Base-by-base conservation (phyloP, 2,888 invertebrate species). In the Coronaproctus castanopsis region DNA sequence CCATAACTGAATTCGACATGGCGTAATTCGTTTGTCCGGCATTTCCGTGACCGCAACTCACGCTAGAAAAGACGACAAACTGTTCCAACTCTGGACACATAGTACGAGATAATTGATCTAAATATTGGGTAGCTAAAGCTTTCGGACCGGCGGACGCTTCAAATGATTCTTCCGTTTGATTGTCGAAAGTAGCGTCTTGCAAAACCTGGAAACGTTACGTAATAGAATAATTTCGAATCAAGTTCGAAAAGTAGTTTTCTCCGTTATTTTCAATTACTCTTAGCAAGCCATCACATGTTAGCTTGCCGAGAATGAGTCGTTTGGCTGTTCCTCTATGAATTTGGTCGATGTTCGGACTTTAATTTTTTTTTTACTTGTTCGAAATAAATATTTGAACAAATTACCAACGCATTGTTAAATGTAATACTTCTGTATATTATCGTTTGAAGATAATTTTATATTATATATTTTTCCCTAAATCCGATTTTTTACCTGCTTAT, bases 21-120 rank as follows among this genome's bases (percentile, higher is more conserved):
- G 89, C 92, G 70, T 92, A 92, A 74, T 89, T 90, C 21, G 86
- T 82, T 74, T 93, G 93, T 1, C 91, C 91, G 3, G 85, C 82
- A 71, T 92, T 92, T 65, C 93, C 93, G 21, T 90, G 79, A 19
- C 92, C 92, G 69, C 91, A 90, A 0, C 87, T 84, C 3, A 92
- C 87, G 20, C 91, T 91, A 0, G 92, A 92, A 74, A 92, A 93
- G 21, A 87, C 81, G 0, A 93, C 90, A 70, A 93, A 93, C 73
- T 85, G 78, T 67, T 75, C 70, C 52, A 79, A 66, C 1, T 73
- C 52, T 0, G 77, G 77, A 62, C 82, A 83, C 59, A 77, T 63
- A 52, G 71, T 71, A 54, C 85, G 75, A 0, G 80, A 78, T 1
- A 79, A 69, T 61, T 76, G 74, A 69, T 95, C 92, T 64, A 93